Evolutionary conservation across 30 jellyfish, hydroid and myxozoan species (phyloP), one percentile per base, ranked within the genome.

Genomic region (Aurelia sp.): DNA sequence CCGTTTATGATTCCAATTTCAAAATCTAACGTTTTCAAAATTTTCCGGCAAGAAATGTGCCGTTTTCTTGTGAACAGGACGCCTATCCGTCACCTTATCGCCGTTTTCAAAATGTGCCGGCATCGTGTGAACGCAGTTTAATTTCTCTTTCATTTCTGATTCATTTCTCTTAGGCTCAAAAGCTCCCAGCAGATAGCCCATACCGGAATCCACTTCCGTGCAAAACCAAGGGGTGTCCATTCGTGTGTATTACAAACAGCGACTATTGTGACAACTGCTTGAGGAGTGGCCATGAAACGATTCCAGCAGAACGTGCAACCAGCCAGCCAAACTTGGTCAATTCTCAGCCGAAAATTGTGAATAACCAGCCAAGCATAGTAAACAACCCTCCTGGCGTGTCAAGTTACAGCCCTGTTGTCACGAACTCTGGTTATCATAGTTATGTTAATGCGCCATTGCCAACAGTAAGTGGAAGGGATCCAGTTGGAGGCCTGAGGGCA

Each of bases 141-240:
- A 27, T 27, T 27, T 27, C 1, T 27, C 33, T 27, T 27, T 27
- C 33, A 27, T 27, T 27, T 27, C 33, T 27, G 2, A 27, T 27
- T 44, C 10, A 66, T 73, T 20, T 50, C 55, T 77, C 47, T 62
- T 77, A 60, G 78, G 67, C 8, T 27, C 23, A 48, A 33, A 80
- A 66, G 65, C 75, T 69, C 68, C 82, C 82, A 31, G 61, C 63
- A 19, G 90, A 80, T 63, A 48, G 82, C 74, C 82, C 89, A 4
- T 66, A 64, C 67, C 62, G 76, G 58, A 75, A 74, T 35, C 89
- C 89, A 6, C 57, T 44, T 3, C 95, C 95, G 41, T 89, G 97
- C 86, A 74, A 78, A 62, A 89, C 90, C 30, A 78, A 64, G 17
- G 97, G 97, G 4, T 89, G 97, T 85, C 97, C 92, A 33, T 71